These are phyloP conservation scores for Ichneumon xanthorius DNA, from an alignment of 2,888 invertebrate species.

Conservation along the genomic window DNA sequence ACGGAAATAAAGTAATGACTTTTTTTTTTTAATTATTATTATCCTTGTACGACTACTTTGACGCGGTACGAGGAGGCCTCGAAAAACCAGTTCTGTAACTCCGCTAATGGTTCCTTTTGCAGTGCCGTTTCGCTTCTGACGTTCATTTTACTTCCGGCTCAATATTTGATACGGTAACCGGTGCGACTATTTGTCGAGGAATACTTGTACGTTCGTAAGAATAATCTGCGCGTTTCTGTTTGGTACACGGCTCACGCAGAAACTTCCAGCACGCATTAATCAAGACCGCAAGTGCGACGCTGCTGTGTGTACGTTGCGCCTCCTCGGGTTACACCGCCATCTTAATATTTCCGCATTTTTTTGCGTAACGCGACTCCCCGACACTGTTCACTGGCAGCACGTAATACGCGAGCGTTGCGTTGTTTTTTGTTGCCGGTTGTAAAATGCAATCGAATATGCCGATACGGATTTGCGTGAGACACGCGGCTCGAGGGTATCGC, in stretches of 20 bases:
- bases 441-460: constrained; percentile 66
- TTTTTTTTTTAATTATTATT: not conserved
- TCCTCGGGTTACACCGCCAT: constrained; percentile 77
- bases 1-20: constrained; percentile 40
- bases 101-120: not conserved
- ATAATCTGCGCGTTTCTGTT: constrained; percentile 5
- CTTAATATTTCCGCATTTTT: constrained; percentile 76
- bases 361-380: constrained; percentile 68
- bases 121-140: not conserved
- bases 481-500: constrained; percentile 25
- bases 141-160: not conserved
- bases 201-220: not conserved
- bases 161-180: not conserved
- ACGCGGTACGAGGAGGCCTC: not conserved
- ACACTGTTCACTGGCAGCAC: constrained; percentile 36
- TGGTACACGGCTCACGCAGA: constrained; percentile 42
- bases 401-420: constrained; percentile 33
- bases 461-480: constrained; percentile 44
- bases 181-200: not conserved
- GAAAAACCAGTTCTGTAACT: not conserved
- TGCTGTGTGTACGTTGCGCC: constrained; percentile 68
- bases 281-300: constrained; percentile 38
- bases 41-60: not conserved
- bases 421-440: constrained; percentile 49
- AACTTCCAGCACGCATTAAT: constrained; percentile 57